Evolutionary conservation across 2,113 vertebrate species (phyloP), one percentile per base, ranked within the genome.

Genomic region (Rhodinocichla rosea): DNA sequence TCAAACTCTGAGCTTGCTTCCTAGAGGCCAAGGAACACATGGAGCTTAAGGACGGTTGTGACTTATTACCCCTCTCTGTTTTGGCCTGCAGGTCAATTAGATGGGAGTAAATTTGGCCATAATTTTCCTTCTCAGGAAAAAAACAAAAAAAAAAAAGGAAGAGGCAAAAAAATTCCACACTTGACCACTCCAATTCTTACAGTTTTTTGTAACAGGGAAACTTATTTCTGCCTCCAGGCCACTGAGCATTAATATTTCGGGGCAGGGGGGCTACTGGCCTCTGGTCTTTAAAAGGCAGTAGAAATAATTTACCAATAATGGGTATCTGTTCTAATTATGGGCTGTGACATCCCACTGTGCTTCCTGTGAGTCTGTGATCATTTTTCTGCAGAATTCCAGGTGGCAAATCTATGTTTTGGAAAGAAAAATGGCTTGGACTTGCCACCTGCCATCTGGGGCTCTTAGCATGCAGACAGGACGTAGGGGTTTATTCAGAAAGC

Each of bases 341-440:
- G 19, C 15, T 90, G 52, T 90, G 88, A 64, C 40, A 77, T 56
- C 75, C 79, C 68, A 45, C 79, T 78, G 88, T 64, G 64, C 39
- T 87, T 69, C 90, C 63, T 70, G 68, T 77, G 92, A 92, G 83
- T 6, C 60, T 0, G 2, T 63, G 73, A 75, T 82, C 37, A 89
- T 83, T 89, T 77, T 75, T 57, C 86, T 81, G 74, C 68, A 69
- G 60, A 90, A 93, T 94, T 94, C 88, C 93, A 95, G 92, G 89
- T 96, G 92, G 88, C 76, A 92, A 86, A 90, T 92, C 52, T 67
- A 7, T 56, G 67, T 91, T 96, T 93, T 92, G 33, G 79, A 74
- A 57, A 75, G 74, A 83, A 55, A 74, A 83, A 80, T 59, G 59
- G 16, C 35, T 90, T 88, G 83, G 90, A 68, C 73, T 86, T 64